Evolutionary conservation across 2,888 invertebrate species (phyloP), one percentile per base, ranked within the genome.

Genomic region (Dusona sp.): DNA sequence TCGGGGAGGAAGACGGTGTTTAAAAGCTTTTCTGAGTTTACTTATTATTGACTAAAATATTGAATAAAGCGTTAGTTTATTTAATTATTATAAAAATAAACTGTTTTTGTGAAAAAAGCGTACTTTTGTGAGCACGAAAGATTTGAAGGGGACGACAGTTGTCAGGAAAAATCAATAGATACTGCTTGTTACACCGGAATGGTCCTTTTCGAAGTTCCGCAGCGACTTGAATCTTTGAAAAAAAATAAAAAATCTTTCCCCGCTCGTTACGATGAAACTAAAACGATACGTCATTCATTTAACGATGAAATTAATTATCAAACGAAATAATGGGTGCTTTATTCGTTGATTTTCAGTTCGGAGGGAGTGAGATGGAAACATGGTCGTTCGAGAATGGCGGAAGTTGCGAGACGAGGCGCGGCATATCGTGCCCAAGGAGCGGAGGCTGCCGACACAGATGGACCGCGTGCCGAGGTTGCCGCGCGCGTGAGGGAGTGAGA

Each of bases 401-500:
- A 84, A 87, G 86, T 86, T 86, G 84, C 84, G 88, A 81, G 84
- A 85, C 86, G 88, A 87, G 87, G 88, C 87, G 87, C 88, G 88
- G 88, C 88, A 86, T 88, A 83, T 64, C 57, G 70, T 64, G 51
- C 48, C 61, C 16, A 70, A 81, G 67, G 38, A 75, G 57, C 84
- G 86, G 86, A 88, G 81, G 87, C 85, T 84, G 86, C 86, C 73
- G 25, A 64, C 64, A 48, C 83, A 84, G 82, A 87, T 74, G 88
- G 72, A 83, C 79, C 80, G 84, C 68, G 68, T 25, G 68, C 38
- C 25, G 54, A 65, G 75, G 79, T 38, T 84, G 54, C 78, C 72
- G 45, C 13, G 51, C 8, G 68, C 36, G 74, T 51, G 82, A 48
- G 75, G 83, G 75, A 65, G 73, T 68, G 64, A 70, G 83, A 74